Evolutionary conservation across 2,888 invertebrate species (phyloP), one percentile per base, ranked within the genome.

Genomic region (Phengaris arion): DNA sequence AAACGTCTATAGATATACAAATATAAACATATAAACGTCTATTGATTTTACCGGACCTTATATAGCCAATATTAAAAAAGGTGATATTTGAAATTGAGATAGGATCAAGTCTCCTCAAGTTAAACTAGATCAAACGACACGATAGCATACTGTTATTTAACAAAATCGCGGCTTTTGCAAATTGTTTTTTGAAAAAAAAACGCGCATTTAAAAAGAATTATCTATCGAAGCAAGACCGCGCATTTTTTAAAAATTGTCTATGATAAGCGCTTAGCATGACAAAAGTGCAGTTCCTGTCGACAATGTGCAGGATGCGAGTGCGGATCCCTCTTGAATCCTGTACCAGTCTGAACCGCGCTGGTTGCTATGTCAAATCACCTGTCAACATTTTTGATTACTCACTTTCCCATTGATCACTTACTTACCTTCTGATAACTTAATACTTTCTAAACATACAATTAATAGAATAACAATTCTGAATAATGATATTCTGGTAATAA

Each of bases 221-320:
- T 35, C 35, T 35, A 35, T 35, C 0, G 35, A 8, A 48, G 8
- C 48, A 48, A 48, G 6, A 6, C 48, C 22, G 22, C 10, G 59
- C 15, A 9, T 9, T 6, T 59, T 22, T 59, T 15, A 15, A 2
- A 8, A 55, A 59, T 59, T 59, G 22, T 22, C 22, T 59, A 59
- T 57, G 92, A 92, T 92, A 91, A 91, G 89, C 87, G 86, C 87
- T 93, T 92, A 87, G 84, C 91, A 92, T 93, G 80, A 92, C 84
- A 92, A 91, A 88, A 86, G 87, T 89, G 87, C 86, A 89, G 81
- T 83, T 79, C 81, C 79, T 80, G 80, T 73, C 81, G 75, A 85
- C 86, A 91, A 92, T 84, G 77, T 81, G 83, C 91, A 92, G 92
- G 92, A 92, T 90, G 89, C 87, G 79, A 81, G 83, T 80, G 82